Evolutionary conservation across 2,888 invertebrate species (phyloP), one percentile per base, ranked within the genome.

Genomic region (Metellina segmentata): DNA sequence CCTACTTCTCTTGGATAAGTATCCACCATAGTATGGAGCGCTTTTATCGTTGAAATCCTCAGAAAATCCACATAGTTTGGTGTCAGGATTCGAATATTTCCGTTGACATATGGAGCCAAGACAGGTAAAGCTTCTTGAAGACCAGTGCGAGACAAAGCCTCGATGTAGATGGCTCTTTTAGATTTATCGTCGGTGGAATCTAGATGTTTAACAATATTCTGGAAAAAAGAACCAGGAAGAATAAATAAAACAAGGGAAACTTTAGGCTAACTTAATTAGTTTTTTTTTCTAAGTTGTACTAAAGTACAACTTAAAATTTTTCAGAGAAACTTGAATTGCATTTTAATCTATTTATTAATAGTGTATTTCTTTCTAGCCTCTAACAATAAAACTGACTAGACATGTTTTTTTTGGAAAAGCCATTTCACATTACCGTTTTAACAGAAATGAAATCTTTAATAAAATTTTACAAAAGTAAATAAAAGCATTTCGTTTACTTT

Each of bases 101-200:
- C 93, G 6, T 78, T 75, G 13, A 93, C 77, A 75, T 93, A 93
- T 9, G 93, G 91, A 7, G 74, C 78, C 7, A 94, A 77, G n/a
- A 87, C 7, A 11, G 74, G 72, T 9, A 94, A 81, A 52, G 81
- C 93, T 71, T 92, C 71, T 0, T 70, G 69, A 49, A 88, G 81
- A 9, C 89, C 91, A 34, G 92, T 93, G 78, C 91, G 92, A n/a
- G 93, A 91, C 9, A 94, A 75, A 19, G 93, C 86, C 86, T 94
- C 91, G 19, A 93, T 93, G 51, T 92, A 93, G 9, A 93, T 90
- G n/a, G 92, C 87, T 69, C 48, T 48, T 69, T 85, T 85, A 6
- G 85, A 79, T 8, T 19, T 77, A 20, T 77, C 69, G 0, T 77
- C 13, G 0, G 69, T 77, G 19, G n/a, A 34, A 16, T 6, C 9